Evolutionary conservation across 2,797 vertebrate genomes (phyloP), one percentile per base, ranked within the genome.

Genomic region (Sebastes nivosus): DNA sequence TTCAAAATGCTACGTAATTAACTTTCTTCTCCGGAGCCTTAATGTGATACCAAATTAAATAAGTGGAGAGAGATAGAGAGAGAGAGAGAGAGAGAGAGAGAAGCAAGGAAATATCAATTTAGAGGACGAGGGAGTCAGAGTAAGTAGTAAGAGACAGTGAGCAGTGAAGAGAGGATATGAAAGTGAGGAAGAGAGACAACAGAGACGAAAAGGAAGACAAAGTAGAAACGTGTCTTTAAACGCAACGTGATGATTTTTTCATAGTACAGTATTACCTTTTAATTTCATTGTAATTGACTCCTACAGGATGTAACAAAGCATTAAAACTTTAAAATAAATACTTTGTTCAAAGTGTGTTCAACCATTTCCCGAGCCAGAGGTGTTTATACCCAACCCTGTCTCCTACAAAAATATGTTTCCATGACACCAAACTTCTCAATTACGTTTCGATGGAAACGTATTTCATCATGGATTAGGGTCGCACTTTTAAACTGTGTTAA

Each of bases 1-100:
- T 89, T 94, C 80, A 89, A 85, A 91, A 85, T 71, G 86, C 86
- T 77, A 72, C 24, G 66, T 91, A 87, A 93, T 93, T 89, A 92
- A 90, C 80, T 88, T 89, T 87, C 75, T 92, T 74, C 88, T 92
- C 79, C n/a, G 6, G 70, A 87, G 81, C 70, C 79, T 80, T 88
- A 84, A 91, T 89, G 87, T 86, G 79, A 85, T 72, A 81, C 79
- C 77, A 86, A 88, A 92, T 91, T 82, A 90, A 90, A 92, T 81
- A 88, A 85, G 82, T 67, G 27, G 55, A 77, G 52, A 32, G 67
- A 50, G 54, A 69, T 2, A 25, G 1, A 34, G 32, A 36, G 34
- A 36, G 32, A 34, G 32, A 34, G 34, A 36, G 11, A 12, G 34
- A 12, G 54, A 55, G 46, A 34, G 65, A 59, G 61, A 59, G 65